Evolutionary conservation across 2,113 vertebrate species (phyloP).

Genomic region (Girardinichthys multiradiatus): DNA sequence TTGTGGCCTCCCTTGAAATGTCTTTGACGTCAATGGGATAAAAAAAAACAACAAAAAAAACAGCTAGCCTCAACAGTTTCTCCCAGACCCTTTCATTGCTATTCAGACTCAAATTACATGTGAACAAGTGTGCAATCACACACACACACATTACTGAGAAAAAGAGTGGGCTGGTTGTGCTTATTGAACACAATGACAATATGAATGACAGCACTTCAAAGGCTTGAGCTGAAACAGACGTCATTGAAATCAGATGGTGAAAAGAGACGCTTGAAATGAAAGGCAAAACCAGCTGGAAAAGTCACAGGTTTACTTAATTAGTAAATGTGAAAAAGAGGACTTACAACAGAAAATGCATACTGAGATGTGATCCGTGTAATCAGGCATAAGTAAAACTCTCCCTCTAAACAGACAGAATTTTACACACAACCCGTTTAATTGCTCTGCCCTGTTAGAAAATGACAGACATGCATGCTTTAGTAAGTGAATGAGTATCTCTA

Average conservation of each 20-base stretch:
- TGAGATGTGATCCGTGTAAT: background rate
- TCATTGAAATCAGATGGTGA: conserved; percentile 46
- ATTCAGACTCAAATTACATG: conserved; percentile 33
- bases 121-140: conserved; percentile 15
- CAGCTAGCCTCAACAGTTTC: conserved; percentile 36
- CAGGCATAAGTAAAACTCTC: no score
- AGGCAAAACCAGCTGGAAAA: conserved; percentile 8
- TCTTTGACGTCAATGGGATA: conserved; percentile 60
- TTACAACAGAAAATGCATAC: conserved; percentile 14
- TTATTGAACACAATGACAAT: conserved; percentile 58
- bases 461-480: background rate
- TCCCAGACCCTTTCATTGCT: conserved; percentile 35
- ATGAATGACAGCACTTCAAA: conserved; percentile 64
- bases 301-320: conserved; percentile 8
- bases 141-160: conserved; percentile 6
- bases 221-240: conserved; percentile 57
- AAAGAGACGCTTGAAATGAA: conserved; percentile 5
- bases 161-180: conserved; percentile 65
- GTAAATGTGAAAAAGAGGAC: background rate
- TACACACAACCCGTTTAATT: background rate
- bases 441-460: background rate
- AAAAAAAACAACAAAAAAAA: conserved; percentile 10
- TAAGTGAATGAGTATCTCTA: background rate
- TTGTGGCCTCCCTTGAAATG: conserved; percentile 53
- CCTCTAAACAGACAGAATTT: background rate